phyloP scores from a whole-genome alignment of 1,140 invertebrate genomes.

The Aethina tumida region DNA sequence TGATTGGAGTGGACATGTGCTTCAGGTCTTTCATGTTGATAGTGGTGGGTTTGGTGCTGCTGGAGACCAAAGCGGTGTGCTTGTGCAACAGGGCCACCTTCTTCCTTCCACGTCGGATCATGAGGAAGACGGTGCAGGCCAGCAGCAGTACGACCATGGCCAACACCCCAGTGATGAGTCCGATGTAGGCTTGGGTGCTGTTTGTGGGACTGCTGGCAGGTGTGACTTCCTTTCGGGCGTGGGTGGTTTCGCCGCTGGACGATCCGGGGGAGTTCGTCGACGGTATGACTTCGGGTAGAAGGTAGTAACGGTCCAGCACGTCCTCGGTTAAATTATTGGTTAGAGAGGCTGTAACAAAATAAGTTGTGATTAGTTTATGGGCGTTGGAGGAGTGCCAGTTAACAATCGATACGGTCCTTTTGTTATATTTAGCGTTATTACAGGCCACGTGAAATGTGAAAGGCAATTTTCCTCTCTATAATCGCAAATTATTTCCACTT shows the following conservation, averaged over 20 bases:
- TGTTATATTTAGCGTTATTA: too few relatives aligned
- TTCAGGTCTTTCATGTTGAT: conserved; percentile 60
- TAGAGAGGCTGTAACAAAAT: conserved; percentile 31
- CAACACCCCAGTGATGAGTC: conserved; percentile 67
- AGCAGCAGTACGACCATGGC: conserved; percentile 59
- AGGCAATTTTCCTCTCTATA: too few relatives aligned
- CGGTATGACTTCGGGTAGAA: conserved; percentile 26
- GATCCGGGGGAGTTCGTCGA: conserved; percentile 28
- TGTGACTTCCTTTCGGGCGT: conserved; percentile 41
- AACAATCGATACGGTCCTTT: too few relatives aligned
- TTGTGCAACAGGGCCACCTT: conserved; percentile 57
- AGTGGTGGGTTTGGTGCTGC: conserved; percentile 41
- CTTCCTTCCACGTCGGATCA: conserved; percentile 59
- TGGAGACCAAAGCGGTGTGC: conserved; percentile 47
- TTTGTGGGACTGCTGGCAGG: conserved; percentile 56
- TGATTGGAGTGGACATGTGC: conserved; percentile 44
- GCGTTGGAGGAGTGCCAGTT: too few relatives aligned
- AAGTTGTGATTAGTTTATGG: too few relatives aligned
- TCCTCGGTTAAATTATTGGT: conserved; percentile 39
- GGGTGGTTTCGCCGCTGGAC: conserved; percentile 29
- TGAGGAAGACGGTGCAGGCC: conserved; percentile 57
- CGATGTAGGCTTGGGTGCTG: conserved; percentile 61
- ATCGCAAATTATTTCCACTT: too few relatives aligned
- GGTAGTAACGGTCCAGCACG: conserved; percentile 38
- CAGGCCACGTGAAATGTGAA: too few relatives aligned